Conservation (phyloP, 23 tunicate species). For the Clavelina lepadiformis region DNA sequence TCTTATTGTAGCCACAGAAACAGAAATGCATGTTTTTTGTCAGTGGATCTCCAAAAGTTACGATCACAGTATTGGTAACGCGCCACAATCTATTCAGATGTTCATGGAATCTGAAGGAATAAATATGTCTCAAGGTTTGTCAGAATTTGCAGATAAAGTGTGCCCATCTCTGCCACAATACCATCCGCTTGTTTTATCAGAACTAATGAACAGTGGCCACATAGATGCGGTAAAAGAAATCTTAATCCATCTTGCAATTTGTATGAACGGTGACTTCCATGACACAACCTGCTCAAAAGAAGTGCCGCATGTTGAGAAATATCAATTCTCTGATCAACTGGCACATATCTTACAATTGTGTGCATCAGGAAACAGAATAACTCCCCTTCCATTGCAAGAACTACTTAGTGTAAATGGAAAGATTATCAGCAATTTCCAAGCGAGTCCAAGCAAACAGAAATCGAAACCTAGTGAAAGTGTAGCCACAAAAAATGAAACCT, state of each 20-base stretch:
- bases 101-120: background rate
- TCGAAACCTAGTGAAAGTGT: background rate
- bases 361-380: conserved; percentile 40
- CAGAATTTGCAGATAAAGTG: conserved; percentile 48
- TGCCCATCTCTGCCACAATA: conserved; percentile 79
- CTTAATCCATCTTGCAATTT: conserved; percentile 62
- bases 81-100: background rate
- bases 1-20: conserved; percentile 73
- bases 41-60: too few species aligned
- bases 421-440: conserved; percentile 8
- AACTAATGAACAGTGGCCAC: conserved; percentile 85
- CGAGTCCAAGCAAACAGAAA: background rate
- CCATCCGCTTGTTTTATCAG: conserved; percentile 76
- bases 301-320: conserved; percentile 42
- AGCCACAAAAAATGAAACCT: too few species aligned
- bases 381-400: conserved; percentile 50
- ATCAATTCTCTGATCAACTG: conserved; percentile 34
- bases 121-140: conserved; percentile 12
- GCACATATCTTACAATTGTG: conserved; percentile 10
- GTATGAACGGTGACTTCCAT: conserved; percentile 57
- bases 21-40: conserved; percentile 90
- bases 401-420: conserved; percentile 47
- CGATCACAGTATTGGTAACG: conserved; percentile 6
- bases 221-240: conserved; percentile 64
- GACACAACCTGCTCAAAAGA: conserved; percentile 45